Conservation (phyloP, 1,140 invertebrate species). For the Bombus fervidus region DNA sequence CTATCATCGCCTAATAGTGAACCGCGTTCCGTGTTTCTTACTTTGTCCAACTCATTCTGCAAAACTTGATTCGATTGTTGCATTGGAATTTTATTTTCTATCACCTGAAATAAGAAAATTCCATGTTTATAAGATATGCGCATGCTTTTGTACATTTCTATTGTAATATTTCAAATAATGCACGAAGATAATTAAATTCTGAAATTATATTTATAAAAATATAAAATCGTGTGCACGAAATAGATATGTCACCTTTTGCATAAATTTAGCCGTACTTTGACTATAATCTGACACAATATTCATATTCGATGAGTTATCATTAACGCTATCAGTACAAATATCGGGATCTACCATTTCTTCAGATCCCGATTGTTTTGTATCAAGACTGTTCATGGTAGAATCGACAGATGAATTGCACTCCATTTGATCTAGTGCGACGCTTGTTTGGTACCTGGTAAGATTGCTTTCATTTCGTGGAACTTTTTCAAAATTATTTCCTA, state of each 20-base stretch:
- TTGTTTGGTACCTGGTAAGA: slow-evolving; percentile 78
- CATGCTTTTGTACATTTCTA: background rate
- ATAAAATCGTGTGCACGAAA: background rate
- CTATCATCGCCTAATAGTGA: background rate
- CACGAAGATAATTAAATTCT: background rate
- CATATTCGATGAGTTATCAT: background rate
- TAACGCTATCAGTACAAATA: background rate
- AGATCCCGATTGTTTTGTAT: slow-evolving; percentile 37
- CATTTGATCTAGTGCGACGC: slow-evolving; percentile 75
- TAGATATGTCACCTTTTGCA: slow-evolving; percentile 2
- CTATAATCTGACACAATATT: slow-evolving; percentile 6
- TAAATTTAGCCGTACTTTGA: slow-evolving; percentile 4
- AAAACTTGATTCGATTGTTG: background rate
- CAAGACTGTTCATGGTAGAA: slow-evolving; percentile 35
- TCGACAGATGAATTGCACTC: slow-evolving; percentile 58
- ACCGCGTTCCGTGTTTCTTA: background rate
- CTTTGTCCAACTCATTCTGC: background rate
- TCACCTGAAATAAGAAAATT: slow-evolving; percentile 21
- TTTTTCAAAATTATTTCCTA: slow-evolving; percentile 76
- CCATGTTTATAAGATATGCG: background rate
- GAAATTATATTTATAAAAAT: slow-evolving; percentile 1
- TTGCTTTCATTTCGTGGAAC: slow-evolving; percentile 72
- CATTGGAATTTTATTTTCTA: background rate
- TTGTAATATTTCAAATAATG: background rate
- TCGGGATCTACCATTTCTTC: slow-evolving; percentile 11